These are phyloP conservation scores for Regulus satrapa DNA, from an alignment of 2,113 vertebrate species.

Conservation along the genomic window DNA sequence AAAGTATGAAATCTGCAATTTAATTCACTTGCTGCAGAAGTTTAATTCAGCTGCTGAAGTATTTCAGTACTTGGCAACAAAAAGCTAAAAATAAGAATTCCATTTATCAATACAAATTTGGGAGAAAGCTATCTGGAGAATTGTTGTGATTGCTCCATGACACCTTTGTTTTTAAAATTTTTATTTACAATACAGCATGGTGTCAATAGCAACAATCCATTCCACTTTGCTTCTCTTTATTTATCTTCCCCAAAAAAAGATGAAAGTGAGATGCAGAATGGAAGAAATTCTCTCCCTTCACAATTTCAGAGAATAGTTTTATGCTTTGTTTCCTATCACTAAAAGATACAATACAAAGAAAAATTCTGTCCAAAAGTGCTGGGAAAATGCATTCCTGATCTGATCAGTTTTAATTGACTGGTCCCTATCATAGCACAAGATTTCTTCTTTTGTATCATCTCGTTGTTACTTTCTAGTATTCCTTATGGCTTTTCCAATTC, in stretches of 20 bases:
- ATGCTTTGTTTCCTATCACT: background rate
- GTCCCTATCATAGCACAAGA: background rate
- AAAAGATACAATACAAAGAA: fast-evolving
- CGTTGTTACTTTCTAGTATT: background rate
- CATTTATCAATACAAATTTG: background rate
- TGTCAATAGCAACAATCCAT: background rate
- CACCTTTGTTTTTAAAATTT: background rate
- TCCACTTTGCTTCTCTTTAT: background rate
- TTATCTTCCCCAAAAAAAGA: background rate
- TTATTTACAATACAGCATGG: background rate
- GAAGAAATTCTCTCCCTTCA: background rate
- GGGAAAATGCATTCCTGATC: background rate
- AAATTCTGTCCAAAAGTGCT: background rate
- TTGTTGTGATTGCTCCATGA: background rate
- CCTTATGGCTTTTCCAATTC: background rate
- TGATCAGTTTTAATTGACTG: background rate
- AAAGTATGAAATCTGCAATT: background rate
- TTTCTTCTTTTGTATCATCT: background rate
- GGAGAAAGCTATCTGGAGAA: background rate
- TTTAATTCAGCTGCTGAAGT: background rate
- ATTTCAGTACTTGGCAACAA: background rate
- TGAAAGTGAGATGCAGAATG: background rate
- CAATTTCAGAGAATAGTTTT: background rate
- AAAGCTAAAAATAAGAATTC: background rate
- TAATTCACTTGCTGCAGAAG: background rate